Evolutionary conservation across 64 coral and sea anemone genomes (phyloP).

Genomic region (Stichodactyla helianthus): DNA sequence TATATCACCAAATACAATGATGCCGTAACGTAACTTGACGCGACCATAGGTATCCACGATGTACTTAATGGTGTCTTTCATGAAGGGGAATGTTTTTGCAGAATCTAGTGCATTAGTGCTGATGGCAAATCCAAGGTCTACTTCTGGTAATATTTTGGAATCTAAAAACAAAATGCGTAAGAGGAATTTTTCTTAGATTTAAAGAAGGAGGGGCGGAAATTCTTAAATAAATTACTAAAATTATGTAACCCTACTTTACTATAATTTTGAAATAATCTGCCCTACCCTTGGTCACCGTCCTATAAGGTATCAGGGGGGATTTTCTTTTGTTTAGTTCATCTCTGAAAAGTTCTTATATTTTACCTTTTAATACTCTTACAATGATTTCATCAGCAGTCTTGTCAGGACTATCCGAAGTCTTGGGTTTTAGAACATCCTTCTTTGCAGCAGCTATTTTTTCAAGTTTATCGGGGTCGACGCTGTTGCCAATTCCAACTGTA

Average conservation of each 20-base stretch:
- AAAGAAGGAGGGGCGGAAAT: not conserved
- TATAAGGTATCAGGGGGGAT: too few relatives aligned
- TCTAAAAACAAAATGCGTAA: slow-evolving; percentile 11
- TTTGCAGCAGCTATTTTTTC: slow-evolving; percentile 27
- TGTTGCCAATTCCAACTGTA: slow-evolving; percentile 19
- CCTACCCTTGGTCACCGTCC: too few relatives aligned
- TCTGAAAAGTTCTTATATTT: too few relatives aligned
- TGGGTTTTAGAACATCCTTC: slow-evolving; percentile 39
- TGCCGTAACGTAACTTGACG: slow-evolving; percentile 67
- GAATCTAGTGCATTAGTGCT: slow-evolving; percentile 48
- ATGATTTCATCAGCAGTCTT: slow-evolving; percentile 25
- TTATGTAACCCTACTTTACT: too few relatives aligned
- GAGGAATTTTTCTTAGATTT: not conserved
- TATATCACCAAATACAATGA: slow-evolving; percentile 62
- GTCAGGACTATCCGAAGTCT: slow-evolving; percentile 14
- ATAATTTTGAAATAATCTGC: too few relatives aligned
- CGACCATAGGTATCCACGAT: slow-evolving; percentile 66
- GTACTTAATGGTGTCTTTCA: slow-evolving; percentile 60
- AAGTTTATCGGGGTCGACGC: slow-evolving; percentile 30
- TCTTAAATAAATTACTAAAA: too few relatives aligned
- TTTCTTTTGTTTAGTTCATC: too few relatives aligned
- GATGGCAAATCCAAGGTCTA: slow-evolving; percentile 73
- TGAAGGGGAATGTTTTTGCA: slow-evolving; percentile 50
- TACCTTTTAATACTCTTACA: slow-evolving; percentile 19
- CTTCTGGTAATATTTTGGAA: slow-evolving; percentile 51